phyloP scores from a whole-genome alignment of 92 coral and sea anemone species.

The Ricordea florida region DNA sequence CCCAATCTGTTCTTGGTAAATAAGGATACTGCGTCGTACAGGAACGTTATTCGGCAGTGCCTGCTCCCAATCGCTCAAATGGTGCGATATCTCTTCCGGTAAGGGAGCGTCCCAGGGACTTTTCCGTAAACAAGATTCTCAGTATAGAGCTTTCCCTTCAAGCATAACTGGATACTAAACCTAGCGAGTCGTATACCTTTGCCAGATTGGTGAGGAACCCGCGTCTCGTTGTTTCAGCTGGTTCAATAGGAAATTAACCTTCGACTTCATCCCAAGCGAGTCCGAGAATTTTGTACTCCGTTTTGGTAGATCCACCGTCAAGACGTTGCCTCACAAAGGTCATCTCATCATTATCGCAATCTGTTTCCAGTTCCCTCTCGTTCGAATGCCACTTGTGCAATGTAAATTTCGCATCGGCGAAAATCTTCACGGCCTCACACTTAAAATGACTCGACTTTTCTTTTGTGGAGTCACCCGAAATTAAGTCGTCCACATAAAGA shows the following conservation, averaged over 20 bases:
- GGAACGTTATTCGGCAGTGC: not conserved
- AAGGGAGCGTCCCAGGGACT: not conserved
- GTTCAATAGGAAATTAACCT: not conserved
- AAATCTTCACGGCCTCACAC: constrained; percentile 22
- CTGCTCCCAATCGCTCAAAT: not conserved
- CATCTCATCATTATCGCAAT: constrained; percentile 5
- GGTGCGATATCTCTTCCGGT: not conserved
- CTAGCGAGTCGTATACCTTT: no score
- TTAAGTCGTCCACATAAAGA: constrained; percentile 5
- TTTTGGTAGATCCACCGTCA: not conserved
- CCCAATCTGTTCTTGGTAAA: not conserved
- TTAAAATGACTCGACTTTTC: not conserved
- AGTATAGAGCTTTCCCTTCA: not conserved
- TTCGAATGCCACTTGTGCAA: constrained; percentile 47
- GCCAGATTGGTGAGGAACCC: no score
- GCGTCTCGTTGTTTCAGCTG: not conserved
- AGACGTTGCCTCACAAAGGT: constrained; percentile 42
- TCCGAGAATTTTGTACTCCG: not conserved
- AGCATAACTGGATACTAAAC: not conserved
- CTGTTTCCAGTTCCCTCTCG: constrained; percentile 37
- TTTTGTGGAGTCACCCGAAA: not conserved
- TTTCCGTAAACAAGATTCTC: not conserved
- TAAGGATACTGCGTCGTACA: not conserved
- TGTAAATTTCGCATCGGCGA: constrained; percentile 33
- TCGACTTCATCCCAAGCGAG: not conserved